Conservation (phyloP, 2,113 vertebrate genomes). For the Osmerus mordax region DNA sequence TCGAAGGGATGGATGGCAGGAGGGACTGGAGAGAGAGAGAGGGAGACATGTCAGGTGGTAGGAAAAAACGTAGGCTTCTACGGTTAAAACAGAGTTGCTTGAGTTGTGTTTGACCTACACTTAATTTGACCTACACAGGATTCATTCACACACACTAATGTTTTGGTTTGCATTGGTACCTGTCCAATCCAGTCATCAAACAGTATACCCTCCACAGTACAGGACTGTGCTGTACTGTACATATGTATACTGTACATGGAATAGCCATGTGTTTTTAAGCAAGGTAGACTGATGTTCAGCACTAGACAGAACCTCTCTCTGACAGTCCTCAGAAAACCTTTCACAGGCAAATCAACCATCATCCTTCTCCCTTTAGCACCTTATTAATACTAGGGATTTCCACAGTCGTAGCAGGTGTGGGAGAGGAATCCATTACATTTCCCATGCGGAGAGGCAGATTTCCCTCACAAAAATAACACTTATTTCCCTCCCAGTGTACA, state of each 20-base stretch:
- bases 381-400: slow-evolving; percentile 25
- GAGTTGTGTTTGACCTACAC: too few relatives aligned
- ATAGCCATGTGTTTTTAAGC: neutral
- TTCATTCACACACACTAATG: too few relatives aligned
- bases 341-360: slow-evolving; percentile 16
- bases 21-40: slow-evolving; percentile 75
- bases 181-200: too few relatives aligned
- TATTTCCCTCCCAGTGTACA: slow-evolving; percentile 25
- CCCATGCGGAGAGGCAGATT: slow-evolving; percentile 14
- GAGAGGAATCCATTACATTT: slow-evolving; percentile 31
- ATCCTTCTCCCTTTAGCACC: slow-evolving; percentile 17
- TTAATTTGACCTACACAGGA: too few relatives aligned
- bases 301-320: neutral
- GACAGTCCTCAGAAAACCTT: slow-evolving; percentile 10
- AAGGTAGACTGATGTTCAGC: neutral
- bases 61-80: too few relatives aligned
- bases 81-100: too few relatives aligned
- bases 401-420: slow-evolving; percentile 15
- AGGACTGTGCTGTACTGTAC: too few relatives aligned
- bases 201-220: too few relatives aligned
- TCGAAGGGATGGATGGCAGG: slow-evolving; percentile 98
- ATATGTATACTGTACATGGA: too few relatives aligned
- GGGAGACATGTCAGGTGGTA: too few relatives aligned
- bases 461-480: slow-evolving; percentile 39
- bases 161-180: too few relatives aligned